Conservation (phyloP, 2,888 invertebrate species). For the Parnassius glacialis region DNA sequence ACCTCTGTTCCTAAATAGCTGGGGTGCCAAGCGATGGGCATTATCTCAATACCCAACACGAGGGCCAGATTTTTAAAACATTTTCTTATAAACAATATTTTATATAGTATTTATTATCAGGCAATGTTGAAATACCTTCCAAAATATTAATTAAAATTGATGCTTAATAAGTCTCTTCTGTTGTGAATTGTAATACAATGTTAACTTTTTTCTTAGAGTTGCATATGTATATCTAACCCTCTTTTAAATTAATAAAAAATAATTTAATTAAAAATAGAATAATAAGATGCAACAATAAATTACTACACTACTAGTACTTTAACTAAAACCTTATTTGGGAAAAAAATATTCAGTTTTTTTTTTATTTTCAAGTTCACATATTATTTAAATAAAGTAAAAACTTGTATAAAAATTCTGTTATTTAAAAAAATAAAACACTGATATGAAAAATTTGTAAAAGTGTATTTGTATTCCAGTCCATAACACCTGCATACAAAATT, state of each 20-base stretch:
- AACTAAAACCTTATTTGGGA: background rate
- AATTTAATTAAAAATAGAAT: background rate
- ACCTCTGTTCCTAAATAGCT: conserved; percentile 9
- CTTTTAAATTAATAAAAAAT: background rate
- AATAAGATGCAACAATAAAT: background rate
- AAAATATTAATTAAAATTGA: too few relatives aligned
- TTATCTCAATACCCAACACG: conserved; percentile 45
- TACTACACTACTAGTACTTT: too few relatives aligned
- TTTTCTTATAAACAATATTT: background rate
- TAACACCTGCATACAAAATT: conserved; percentile 63
- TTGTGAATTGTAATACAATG: too few relatives aligned
- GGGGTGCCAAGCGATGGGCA: conserved; percentile 56
- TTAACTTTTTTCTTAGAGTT: background rate
- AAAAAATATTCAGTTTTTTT: background rate
- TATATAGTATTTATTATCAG: too few relatives aligned
- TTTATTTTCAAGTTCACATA: background rate
- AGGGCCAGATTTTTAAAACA: conserved; percentile 62
- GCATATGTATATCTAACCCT: background rate
- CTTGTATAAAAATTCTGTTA: background rate
- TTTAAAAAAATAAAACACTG: conserved; percentile 34
- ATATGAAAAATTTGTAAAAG: conserved; percentile 45
- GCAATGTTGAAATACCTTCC: too few relatives aligned
- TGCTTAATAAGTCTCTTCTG: background rate
- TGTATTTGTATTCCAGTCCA: conserved; percentile 60
- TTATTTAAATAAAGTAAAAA: background rate